Evolutionary conservation across 1,140 invertebrate species (phyloP), one percentile per base, ranked within the genome.

Genomic region (Zophobas atratus): DNA sequence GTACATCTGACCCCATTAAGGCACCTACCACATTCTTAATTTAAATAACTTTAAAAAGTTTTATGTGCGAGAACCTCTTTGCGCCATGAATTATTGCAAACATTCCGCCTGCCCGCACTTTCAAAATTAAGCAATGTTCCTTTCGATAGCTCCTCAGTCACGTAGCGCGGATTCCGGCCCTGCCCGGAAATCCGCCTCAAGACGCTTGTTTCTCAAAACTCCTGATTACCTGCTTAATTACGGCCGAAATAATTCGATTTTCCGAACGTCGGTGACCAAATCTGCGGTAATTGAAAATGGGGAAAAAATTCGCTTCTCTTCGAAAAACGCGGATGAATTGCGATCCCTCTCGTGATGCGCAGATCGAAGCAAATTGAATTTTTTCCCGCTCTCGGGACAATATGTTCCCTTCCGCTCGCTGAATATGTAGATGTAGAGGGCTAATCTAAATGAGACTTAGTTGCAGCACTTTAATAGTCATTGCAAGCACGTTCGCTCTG

Each of bases 401-500:
- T 67, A 67, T 67, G 60, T 20, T 63, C 57, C 36, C 4, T 35
- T 4, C 55, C 8, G 32, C 38, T 39, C 55, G 57, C 36, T 32
- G 57, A 34, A 63, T 63, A 63, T 41, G 36, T 41, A 67, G 39
- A 67, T 67, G 43, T 43, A 20, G 20, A 2, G 57, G 43, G 38
- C 38, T 67, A 72, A 72, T 72, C 70, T 72, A 72, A 72, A 72
- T 72, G 51, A 72, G 51, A 72, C 51, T 55, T 53, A 72, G 70
- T 72, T 72, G 70, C 51, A 53, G n/a, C 34, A 4, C 51, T 53
- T 35, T 72, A 72, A 72, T 72, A 48, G 70, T 72, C 70, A 72
- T 72, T 72, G 70, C 70, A 72, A 35, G 70, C 70, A 72, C 70
- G 70, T 72, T 72, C 70, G 70, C 70, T 72, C 70, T 72, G 51